Conservation (phyloP, 1,140 invertebrate genomes). For the Papilio polyxenes region DNA sequence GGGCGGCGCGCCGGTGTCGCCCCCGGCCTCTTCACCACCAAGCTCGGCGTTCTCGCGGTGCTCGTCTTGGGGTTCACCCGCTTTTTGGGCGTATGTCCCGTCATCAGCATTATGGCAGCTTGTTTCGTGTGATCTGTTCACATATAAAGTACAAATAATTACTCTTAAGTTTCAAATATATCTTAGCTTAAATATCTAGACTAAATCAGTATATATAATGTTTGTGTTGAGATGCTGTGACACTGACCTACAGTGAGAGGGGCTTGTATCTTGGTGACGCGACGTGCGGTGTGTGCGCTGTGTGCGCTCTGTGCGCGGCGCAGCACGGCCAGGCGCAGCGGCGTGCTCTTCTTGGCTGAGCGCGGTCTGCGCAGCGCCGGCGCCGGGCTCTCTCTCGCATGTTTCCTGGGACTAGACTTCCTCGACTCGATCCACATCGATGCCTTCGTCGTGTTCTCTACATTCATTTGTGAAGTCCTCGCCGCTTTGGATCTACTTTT, state of each 20-base stretch:
- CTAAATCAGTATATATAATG: no score
- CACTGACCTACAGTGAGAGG: conserved; percentile 43
- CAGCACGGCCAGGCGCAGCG: conserved; percentile 49
- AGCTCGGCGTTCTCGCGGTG: conserved; percentile 39
- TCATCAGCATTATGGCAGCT: conserved; percentile 68
- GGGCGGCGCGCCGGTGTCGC: conserved; percentile 7
- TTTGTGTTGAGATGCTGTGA: not conserved
- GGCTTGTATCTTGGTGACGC: conserved; percentile 53
- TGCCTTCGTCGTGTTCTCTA: conserved; percentile 55
- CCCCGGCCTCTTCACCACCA: conserved; percentile 48
- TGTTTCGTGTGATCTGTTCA: conserved; percentile 68
- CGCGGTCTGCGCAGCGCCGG: not conserved
- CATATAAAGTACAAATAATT: conserved; percentile 22
- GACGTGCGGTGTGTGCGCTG: not conserved
- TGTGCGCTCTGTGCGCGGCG: conserved; percentile 48
- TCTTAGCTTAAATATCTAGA: no score
- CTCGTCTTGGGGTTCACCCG: conserved; percentile 21
- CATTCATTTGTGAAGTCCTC: conserved; percentile 31
- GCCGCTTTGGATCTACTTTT: conserved; percentile 39
- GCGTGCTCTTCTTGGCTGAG: conserved; percentile 47
- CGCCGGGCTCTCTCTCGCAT: not conserved
- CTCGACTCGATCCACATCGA: conserved; percentile 62
- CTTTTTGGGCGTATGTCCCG: conserved; percentile 57
- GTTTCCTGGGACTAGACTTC: conserved; percentile 49
- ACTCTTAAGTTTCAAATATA: not conserved